Conservation (phyloP, 2,113 vertebrate genomes). For the Rhinoptilus africanus region DNA sequence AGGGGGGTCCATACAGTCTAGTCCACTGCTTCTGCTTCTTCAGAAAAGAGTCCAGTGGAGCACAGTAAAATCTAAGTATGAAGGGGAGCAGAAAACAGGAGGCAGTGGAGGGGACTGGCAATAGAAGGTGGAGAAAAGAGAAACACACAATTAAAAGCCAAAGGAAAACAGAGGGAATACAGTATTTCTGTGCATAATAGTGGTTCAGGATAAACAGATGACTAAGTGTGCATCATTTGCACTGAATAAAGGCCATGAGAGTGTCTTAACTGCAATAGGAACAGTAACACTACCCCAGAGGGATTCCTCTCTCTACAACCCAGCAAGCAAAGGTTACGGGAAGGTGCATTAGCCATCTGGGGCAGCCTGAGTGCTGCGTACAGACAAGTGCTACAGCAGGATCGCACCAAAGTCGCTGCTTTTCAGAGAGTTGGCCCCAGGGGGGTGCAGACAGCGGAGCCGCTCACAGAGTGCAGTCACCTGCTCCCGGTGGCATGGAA, state of each 20-base stretch:
- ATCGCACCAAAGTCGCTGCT: not conserved
- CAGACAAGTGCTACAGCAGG: not conserved
- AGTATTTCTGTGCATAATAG: rapidly evolving
- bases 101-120: not conserved
- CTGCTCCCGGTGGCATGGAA: rapidly evolving
- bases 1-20: rapidly evolving
- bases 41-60: not conserved
- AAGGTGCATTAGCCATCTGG: not conserved
- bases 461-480: not conserved
- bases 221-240: not conserved
- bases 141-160: not conserved
- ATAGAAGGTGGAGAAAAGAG: not conserved
- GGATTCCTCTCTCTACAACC: not conserved
- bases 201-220: not conserved
- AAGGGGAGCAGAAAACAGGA: not conserved
- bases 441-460: not conserved
- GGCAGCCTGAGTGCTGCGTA: rapidly evolving
- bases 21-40: not conserved
- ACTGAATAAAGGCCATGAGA: not conserved
- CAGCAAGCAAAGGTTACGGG: not conserved
- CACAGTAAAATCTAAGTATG: rapidly evolving
- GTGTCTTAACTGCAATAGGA: not conserved
- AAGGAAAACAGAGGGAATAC: rapidly evolving
- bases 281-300: not conserved
- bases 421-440: rapidly evolving